Evolutionary conservation across 2,113 vertebrate genomes (phyloP).

Genomic region (Apodemus sylvaticus): DNA sequence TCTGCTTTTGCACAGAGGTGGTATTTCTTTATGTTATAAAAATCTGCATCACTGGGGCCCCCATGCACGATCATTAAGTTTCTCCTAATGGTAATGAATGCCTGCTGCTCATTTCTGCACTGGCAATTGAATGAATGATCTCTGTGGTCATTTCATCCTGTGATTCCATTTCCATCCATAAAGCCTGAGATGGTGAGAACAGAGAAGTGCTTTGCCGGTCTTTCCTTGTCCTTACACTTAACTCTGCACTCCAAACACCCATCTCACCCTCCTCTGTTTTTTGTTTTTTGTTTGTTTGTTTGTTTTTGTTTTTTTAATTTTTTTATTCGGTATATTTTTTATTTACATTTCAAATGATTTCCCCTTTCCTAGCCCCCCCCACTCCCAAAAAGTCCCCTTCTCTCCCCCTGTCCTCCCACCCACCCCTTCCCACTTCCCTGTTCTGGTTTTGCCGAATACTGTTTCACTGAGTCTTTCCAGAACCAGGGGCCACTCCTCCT

Average conservation of each 20-base stretch:
- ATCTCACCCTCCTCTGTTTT: background rate
- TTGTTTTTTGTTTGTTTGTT: too few species aligned
- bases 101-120: background rate
- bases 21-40: slow-evolving; percentile 26
- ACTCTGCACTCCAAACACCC: background rate
- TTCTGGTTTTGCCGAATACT: too few species aligned
- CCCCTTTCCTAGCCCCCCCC: too few species aligned
- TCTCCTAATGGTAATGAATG: background rate
- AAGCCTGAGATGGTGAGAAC: background rate
- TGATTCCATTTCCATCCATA: background rate
- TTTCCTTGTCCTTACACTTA: background rate
- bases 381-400: too few species aligned
- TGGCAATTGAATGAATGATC: slow-evolving; percentile 20
- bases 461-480: too few species aligned
- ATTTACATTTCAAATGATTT: too few species aligned
- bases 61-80: background rate
- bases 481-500: too few species aligned
- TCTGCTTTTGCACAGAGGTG: background rate
- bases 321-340: too few species aligned
- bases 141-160: background rate
- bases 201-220: background rate
- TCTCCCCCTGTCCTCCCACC: too few species aligned
- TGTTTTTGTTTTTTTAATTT: too few species aligned
- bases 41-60: background rate
- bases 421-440: too few species aligned